phyloP scores from a whole-genome alignment of 2,113 vertebrate species.

The Galbula dea region DNA sequence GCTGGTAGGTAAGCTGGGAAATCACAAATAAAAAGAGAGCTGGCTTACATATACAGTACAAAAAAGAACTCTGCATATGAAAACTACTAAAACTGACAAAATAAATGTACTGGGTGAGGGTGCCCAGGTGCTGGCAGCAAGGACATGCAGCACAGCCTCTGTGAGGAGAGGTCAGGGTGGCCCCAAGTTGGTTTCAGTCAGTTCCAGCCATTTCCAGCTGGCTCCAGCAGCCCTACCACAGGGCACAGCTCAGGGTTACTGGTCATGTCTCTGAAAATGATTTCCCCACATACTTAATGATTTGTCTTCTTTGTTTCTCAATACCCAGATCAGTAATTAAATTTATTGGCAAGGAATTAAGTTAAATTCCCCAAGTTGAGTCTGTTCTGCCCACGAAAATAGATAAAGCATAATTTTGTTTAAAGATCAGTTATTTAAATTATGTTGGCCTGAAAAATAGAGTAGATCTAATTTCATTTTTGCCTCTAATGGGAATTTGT shows the following conservation, averaged over 20 bases:
- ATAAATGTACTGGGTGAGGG: background rate
- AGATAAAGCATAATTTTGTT: background rate
- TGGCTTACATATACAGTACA: background rate
- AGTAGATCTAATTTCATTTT: background rate
- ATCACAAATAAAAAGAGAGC: background rate
- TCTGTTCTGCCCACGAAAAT: background rate
- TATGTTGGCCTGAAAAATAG: background rate
- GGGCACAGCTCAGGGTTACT: background rate
- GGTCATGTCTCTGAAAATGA: background rate
- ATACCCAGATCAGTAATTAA: background rate
- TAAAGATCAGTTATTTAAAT: background rate
- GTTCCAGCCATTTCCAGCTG: background rate
- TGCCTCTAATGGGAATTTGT: background rate
- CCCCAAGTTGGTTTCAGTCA: fast-evolving
- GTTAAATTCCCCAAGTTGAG: background rate
- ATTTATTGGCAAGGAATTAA: background rate
- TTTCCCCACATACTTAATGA: background rate
- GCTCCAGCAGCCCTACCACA: background rate
- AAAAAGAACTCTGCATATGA: background rate
- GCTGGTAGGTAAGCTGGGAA: background rate
- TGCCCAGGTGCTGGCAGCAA: too few relatives aligned
- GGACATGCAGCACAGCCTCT: background rate
- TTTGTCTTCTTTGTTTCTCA: background rate
- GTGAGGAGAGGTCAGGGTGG: fast-evolving
- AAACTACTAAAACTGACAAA: background rate